Base-by-base conservation (phyloP, 2,888 invertebrate genomes). In the Acanthopleura granulata region DNA sequence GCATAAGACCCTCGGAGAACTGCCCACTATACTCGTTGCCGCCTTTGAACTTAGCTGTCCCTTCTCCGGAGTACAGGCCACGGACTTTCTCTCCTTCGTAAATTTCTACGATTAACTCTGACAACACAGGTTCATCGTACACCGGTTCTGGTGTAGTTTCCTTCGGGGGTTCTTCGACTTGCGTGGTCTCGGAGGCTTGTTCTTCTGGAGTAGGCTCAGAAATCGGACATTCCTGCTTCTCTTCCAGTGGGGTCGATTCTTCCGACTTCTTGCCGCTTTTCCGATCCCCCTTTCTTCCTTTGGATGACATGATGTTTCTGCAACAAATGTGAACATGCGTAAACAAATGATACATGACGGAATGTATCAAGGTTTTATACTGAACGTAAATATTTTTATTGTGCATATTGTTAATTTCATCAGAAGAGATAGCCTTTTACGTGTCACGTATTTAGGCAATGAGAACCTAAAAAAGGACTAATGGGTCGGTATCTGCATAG, bases 1-100 rank as follows among this genome's bases (percentile, higher is more conserved):
- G 89, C 91, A 91, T 91, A 72, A 87, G 82, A 11, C 91, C 91
- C 73, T 89, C 87, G 71, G 82, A 82, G 81, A 90, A 91, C 75
- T 86, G 81, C 0, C 91, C 91, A 88, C 90, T 80, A 78, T 91
- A 91, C 61, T 79, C 73, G 81, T 90, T 87, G 16, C 88, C 89
- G 50, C 88, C 89, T 72, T 83, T 79, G 80, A 89, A 71, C 40
- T 49, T n/a, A 49, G 25, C 25, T 49, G 50, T 49, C 6, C 22
- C 71, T 49, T 71, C 71, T 18, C 71, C 71, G 11, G 25, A 15
- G 25, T 49, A 71, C 1, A 71, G 50, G n/a, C 71, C 71, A 3
- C 50, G 18, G 22, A 49, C 40, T 49, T 71, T 71, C 49, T 71
- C 71, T 16, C 71, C 71, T 9, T 16, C 18, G 40, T 6, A 71